These are phyloP conservation scores for Lichenostomus cassidix DNA, from an alignment of 2,113 vertebrate species.

Conservation along the genomic window DNA sequence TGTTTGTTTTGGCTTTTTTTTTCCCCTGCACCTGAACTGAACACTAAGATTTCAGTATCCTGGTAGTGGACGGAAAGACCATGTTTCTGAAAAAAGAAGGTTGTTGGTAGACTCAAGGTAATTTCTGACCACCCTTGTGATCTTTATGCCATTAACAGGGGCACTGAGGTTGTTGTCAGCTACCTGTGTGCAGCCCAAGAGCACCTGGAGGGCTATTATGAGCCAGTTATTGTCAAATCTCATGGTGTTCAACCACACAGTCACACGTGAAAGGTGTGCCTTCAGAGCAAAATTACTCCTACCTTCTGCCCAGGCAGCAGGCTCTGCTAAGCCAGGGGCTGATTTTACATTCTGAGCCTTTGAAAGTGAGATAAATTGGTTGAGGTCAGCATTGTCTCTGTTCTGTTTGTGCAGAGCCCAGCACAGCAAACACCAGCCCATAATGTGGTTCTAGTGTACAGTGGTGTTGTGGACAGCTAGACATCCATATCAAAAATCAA, in stretches of 20 bases:
- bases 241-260: not conserved
- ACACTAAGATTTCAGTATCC: not conserved
- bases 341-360: not conserved
- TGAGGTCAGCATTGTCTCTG: not conserved
- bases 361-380: not conserved
- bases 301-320: not conserved
- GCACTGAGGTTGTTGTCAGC: not conserved
- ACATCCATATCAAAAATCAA: not conserved
- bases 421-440: not conserved
- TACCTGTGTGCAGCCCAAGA: not conserved
- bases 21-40: not conserved
- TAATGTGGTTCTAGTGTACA: not conserved
- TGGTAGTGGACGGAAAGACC: not conserved
- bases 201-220: not conserved
- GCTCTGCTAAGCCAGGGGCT: not conserved
- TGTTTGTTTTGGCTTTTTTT: not conserved
- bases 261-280: not conserved
- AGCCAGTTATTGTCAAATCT: not conserved
- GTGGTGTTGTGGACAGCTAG: not conserved
- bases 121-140: not conserved
- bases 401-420: not conserved
- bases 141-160: not conserved
- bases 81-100: not conserved
- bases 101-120: not conserved
- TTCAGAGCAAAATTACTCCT: not conserved